Percentiles rank a stretch among this genome's conserved stretches.
Conservation (phyloP, 2,797 vertebrate species). For the Poeciliopsis gracilis region DNA sequence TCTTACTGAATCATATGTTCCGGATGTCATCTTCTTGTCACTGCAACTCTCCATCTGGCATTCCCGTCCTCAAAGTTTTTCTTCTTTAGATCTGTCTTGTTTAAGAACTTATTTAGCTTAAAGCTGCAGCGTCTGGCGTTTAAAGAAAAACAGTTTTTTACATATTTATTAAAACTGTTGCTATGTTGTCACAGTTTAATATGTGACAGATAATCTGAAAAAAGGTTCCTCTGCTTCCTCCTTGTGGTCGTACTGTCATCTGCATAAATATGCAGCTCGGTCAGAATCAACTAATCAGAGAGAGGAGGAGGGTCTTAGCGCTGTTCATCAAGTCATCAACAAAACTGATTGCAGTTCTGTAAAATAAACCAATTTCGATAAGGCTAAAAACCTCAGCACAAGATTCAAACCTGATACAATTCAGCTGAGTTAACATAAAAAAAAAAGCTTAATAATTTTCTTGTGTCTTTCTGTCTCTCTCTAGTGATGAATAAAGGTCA, state of each 20-base stretch:
- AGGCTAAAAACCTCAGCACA: too few species aligned
- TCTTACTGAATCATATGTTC: constrained; percentile 71
- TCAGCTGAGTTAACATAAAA: not conserved
- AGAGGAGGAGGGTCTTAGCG: too few species aligned
- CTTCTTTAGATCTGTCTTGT: constrained; percentile 7
- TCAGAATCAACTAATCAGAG: too few species aligned
- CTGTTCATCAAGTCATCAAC: not conserved
- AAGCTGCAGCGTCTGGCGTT: too few species aligned
- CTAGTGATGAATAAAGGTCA: constrained; percentile 98
- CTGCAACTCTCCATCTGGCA: constrained; percentile 3
- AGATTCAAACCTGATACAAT: not conserved
- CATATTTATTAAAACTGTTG: too few species aligned
- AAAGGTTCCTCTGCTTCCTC: too few species aligned
- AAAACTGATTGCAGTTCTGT: not conserved
- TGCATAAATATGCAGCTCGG: too few species aligned
- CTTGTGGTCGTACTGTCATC: too few species aligned
- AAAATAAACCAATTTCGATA: too few species aligned
- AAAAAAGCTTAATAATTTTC: not conserved
- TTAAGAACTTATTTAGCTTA: not conserved
- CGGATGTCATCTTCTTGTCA: constrained; percentile 44
- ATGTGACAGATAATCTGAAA: too few species aligned
- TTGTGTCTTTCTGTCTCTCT: not conserved
- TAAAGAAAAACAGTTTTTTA: too few species aligned
- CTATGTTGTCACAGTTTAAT: too few species aligned
- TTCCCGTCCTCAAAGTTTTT: not conserved